A percentile compares a stretch with the other conserved stretches of the same genome.
phyloP scores from a whole-genome alignment of 1,140 invertebrate genomes.

The Chrysopa pallens region DNA sequence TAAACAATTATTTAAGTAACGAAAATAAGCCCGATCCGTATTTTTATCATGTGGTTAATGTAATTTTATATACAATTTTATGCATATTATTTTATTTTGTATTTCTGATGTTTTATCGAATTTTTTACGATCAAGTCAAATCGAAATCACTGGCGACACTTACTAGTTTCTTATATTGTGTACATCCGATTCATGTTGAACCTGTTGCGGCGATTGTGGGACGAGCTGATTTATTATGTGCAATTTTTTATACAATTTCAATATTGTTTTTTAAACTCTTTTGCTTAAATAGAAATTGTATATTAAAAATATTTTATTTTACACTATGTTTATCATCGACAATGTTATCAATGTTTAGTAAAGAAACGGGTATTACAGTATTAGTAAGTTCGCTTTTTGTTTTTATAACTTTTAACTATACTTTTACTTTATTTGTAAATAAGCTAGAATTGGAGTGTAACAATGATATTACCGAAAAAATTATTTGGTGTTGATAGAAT shows the following conservation, averaged over 20 bases:
- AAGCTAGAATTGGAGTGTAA: too few relatives aligned
- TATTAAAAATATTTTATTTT: slow-evolving; percentile 14
- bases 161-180: slow-evolving; percentile 61
- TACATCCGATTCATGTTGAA: slow-evolving; percentile 92
- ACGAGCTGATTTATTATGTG: slow-evolving; percentile 73
- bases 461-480: too few relatives aligned
- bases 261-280: slow-evolving; percentile 39
- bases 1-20: slow-evolving; percentile 35
- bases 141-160: too few relatives aligned
- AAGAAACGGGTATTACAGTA: slow-evolving; percentile 84
- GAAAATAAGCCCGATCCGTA: slow-evolving; percentile 34
- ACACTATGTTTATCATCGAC: slow-evolving; percentile 29
- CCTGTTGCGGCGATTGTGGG: slow-evolving; percentile 93
- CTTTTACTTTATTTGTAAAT: too few relatives aligned
- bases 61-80: slow-evolving; percentile 45
- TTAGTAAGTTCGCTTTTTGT: slow-evolving; percentile 40
- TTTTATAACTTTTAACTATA: slow-evolving; percentile 8
- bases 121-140: too few relatives aligned
- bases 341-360: slow-evolving; percentile 61
- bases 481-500: too few relatives aligned
- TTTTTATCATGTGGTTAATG: slow-evolving; percentile 55
- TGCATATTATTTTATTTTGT: slow-evolving; percentile 41
- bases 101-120: slow-evolving; percentile 19
- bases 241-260: slow-evolving; percentile 56
- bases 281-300: slow-evolving; percentile 11